Evolutionary conservation across 2,113 vertebrate genomes (phyloP).

Genomic region (Cryptomyrus ogoouensis): DNA sequence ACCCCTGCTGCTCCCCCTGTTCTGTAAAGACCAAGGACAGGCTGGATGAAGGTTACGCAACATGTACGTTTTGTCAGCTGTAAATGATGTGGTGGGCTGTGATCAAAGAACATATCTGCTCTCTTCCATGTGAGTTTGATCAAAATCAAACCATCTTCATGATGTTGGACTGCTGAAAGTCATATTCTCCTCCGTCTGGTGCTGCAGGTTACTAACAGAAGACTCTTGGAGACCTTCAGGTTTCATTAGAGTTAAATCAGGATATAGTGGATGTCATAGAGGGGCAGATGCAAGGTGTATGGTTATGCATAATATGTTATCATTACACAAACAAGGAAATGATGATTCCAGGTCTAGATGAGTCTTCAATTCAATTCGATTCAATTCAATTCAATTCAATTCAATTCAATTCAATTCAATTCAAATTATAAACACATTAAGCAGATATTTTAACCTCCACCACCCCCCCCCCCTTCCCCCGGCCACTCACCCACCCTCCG

Average conservation of each 20-base stretch:
- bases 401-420: not conserved
- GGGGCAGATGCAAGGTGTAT: not conserved
- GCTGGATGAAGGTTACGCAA: not conserved
- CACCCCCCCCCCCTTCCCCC: not conserved
- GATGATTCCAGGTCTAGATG: not conserved
- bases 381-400: not conserved
- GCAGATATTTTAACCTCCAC: not conserved
- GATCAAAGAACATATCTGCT: conserved; percentile 1
- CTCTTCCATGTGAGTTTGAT: not conserved
- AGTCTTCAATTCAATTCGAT: not conserved
- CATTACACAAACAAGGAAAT: not conserved
- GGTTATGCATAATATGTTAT: not conserved
- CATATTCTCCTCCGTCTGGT: not conserved
- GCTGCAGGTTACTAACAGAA: not conserved
- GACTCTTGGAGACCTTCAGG: not conserved
- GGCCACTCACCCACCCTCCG: too few species aligned
- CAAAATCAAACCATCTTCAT: not conserved
- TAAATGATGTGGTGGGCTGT: not conserved
- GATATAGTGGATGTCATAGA: not conserved
- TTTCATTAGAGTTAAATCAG: not conserved
- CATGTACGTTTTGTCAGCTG: not conserved
- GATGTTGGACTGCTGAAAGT: not conserved
- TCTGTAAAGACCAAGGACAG: not conserved
- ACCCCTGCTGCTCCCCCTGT: not conserved
- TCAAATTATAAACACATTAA: not conserved